These are phyloP conservation scores for Agrochola circellaris DNA, from an alignment of 2,888 invertebrate species.

Conservation along the genomic window DNA sequence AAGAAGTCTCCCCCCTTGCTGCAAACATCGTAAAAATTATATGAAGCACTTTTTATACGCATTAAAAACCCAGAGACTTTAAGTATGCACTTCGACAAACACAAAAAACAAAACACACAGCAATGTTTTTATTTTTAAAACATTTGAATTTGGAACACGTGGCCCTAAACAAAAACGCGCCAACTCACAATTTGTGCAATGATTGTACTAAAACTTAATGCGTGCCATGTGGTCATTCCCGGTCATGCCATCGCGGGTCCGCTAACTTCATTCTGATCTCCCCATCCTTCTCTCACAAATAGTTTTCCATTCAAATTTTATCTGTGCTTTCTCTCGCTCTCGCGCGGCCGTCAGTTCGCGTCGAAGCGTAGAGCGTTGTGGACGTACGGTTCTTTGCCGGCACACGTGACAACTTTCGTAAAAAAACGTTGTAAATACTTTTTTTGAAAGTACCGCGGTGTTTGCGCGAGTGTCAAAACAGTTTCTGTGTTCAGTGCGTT, in stretches of 20 bases:
- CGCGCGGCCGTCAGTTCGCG: conserved; percentile 80
- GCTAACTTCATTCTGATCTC: conserved; percentile 80
- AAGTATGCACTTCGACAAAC: conserved; percentile 51
- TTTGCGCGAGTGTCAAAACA: conserved; percentile 74
- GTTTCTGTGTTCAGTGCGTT: conserved; percentile 71
- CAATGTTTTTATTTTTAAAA: conserved; percentile 74
- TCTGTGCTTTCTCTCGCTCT: conserved; percentile 82
- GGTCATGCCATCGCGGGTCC: conserved; percentile 75
- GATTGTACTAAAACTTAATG: conserved; percentile 82
- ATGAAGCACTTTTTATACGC: conserved; percentile 34
- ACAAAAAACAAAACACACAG: conserved; percentile 62
- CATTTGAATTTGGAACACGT: conserved; percentile 81
- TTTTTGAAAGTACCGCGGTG: conserved; percentile 80
- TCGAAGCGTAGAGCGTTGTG: conserved; percentile 62
- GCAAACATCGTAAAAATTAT: conserved; percentile 52
- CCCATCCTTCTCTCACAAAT: conserved; percentile 75
- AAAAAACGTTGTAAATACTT: conserved; percentile 80
- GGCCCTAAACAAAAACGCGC: conserved; percentile 85
- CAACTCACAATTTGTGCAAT: conserved; percentile 86
- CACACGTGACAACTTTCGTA: conserved; percentile 86
- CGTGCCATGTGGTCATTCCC: conserved; percentile 89
- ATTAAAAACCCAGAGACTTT: conserved; percentile 42
- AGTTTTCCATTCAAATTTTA: conserved; percentile 72
- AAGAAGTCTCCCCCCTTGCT: conserved; percentile 17
- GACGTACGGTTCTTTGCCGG: conserved; percentile 67